These are phyloP conservation scores for Drosophila tsacasi DNA, from an alignment of 1,140 invertebrate species.

Conservation along the genomic window DNA sequence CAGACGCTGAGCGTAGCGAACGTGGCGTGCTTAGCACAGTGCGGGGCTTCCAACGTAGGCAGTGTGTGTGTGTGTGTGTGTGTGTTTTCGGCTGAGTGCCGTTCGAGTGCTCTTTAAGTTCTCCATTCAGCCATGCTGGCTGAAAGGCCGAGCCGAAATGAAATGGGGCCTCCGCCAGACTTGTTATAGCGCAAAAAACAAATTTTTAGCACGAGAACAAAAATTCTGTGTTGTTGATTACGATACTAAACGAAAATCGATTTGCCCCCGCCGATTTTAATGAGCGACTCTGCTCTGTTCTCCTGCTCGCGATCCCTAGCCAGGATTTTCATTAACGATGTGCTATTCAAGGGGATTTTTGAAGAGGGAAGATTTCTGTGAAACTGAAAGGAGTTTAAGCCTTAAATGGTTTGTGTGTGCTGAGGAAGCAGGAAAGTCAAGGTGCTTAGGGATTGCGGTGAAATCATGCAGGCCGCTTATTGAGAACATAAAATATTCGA, in stretches of 20 bases:
- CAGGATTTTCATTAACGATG: conserved; percentile 73
- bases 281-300: conserved; percentile 39
- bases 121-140: conserved; percentile 67
- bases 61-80: conserved; percentile 28
- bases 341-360: conserved; percentile 32
- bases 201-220: conserved; percentile 80
- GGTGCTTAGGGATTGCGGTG: neutral
- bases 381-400: conserved; percentile 25
- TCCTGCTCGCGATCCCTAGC: conserved; percentile 3
- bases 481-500: neutral
- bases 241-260: conserved; percentile 83
- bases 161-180: conserved; percentile 42
- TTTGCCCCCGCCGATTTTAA: conserved; percentile 62
- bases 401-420: conserved; percentile 18
- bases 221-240: conserved; percentile 77
- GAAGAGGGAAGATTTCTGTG: conserved; percentile 24
- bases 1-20: no score
- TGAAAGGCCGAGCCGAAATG: conserved; percentile 24
- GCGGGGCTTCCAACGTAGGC: no score
- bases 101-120: conserved; percentile 83
- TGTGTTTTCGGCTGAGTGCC: conserved; percentile 77
- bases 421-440: neutral
- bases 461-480: neutral
- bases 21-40: no score
- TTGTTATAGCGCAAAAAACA: conserved; percentile 81